Base-by-base conservation (phyloP, 2,888 invertebrate species). In the Nineta flava region DNA sequence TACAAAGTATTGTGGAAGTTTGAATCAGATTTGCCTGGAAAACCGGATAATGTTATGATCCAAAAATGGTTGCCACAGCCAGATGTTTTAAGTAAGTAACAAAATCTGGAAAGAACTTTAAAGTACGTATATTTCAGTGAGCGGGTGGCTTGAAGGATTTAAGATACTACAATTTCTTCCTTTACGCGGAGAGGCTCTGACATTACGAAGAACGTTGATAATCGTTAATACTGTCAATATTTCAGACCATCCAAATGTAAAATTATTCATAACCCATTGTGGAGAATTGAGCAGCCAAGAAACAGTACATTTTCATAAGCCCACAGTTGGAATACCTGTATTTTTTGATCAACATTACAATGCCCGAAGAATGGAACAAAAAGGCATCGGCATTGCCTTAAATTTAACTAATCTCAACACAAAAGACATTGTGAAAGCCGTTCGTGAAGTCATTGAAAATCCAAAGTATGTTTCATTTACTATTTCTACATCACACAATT, bases 21-120 rank as follows among this genome's bases (percentile, higher is more conserved):
- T 55, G 61, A 62, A 51, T 54, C 56, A 1, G 61, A 60, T 13
- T 53, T 61, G 49, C 43, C 54, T 4, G 56, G 58, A 47, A 43
- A 64, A 15, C 62, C 66, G 1, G 48, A 54, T 17, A 67, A 68
- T 54, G 63, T 68, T 0, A 57, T 60, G 47, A 46, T 63, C 2
- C 52, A 52, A 16, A 59, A 61, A 47, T 67, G 65, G 65, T 54
- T 64, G 12, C 64, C 66, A 1, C 67, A 67, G 54, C 61, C 60
- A 47, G 65, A 65, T 53, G 57, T 67, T 42, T 54, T 68, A 44
- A 65, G 65, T 57, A 52, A 49, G 50, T 51, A 50, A 16, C 16
- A 21, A 15, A 42, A n/a, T 35, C 6, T 35, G 2, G 12, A 12
- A 2, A n/a, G n/a, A n/a, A n/a, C n/a, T n/a, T n/a, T n/a, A n/a